A percentile compares a stretch with the other conserved stretches of the same genome.
Evolutionary conservation across 2,888 invertebrate genomes (phyloP).

Genomic region (Anagyrus pseudococci): DNA sequence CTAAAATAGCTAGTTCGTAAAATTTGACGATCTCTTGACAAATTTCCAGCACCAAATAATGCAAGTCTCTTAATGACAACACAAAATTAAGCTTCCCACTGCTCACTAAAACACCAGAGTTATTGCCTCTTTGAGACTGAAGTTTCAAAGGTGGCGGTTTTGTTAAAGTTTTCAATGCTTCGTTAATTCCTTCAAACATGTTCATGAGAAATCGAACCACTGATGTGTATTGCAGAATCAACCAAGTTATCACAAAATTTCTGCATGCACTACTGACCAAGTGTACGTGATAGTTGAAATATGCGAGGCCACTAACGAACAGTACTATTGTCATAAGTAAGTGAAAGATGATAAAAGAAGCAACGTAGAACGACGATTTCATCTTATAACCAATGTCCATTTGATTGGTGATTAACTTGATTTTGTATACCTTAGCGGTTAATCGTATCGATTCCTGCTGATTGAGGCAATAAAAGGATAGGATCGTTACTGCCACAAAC

Average conservation of each 20-base stretch:
- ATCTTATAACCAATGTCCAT: background rate
- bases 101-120: background rate
- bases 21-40: background rate
- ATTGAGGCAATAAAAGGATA: background rate
- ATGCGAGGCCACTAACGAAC: background rate
- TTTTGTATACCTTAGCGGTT: conserved; percentile 1
- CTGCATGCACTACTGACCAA: background rate
- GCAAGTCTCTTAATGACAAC: background rate
- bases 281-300: background rate
- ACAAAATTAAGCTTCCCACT: background rate
- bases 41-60: background rate
- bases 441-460: background rate
- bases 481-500: background rate
- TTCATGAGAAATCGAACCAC: background rate
- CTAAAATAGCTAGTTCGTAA: background rate
- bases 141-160: background rate
- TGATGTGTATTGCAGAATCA: conserved; percentile 10
- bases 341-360: background rate
- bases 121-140: background rate
- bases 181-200: conserved; percentile 13
- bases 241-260: conserved; percentile 11
- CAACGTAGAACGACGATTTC: background rate
- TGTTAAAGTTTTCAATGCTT: background rate
- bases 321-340: background rate
- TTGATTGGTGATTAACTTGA: background rate